Base-by-base conservation (phyloP, 2,113 vertebrate genomes). In the Tonatia bakeri region DNA sequence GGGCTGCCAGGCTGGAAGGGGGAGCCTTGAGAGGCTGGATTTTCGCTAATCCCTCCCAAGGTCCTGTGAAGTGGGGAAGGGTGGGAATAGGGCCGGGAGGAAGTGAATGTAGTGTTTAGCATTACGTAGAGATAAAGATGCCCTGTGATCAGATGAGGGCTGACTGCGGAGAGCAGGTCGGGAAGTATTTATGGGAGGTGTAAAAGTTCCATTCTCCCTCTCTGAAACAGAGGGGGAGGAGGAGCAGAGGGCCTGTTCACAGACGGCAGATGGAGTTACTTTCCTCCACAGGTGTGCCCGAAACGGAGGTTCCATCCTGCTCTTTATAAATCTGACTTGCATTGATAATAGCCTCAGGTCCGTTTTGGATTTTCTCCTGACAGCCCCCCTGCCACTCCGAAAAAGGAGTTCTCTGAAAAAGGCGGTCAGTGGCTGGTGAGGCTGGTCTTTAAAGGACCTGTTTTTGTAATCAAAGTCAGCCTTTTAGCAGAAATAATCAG, bases 21-120 rank as follows among this genome's bases (percentile, higher is more conserved):
- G 47, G 61, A 59, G 17, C 52, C 47, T 52, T 52, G 69, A 93
- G 94, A 91, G 73, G 13, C 94, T 70, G 40, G 73, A 84, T 97
- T 79, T 67, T 31, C 38, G 31, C 56, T 94, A 94, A 96, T 97
- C 85, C 96, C 77, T 81, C 85, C 82, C 92, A n/a, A 69, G 92
- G 84, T 95, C 93, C 96, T 91, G 45, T 73, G 59, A 87, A 92
- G 91, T 84, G 81, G 84, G 33, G 28, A 59, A 73, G 36, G 91
- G 24, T 87, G 28, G 93, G 61, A 72, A 52, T 72, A 43, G 82
- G 20, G 12, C 91, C 47, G 67, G 45, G 83, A 70, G 95, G 94
- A 93, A 96, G 81, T 65, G 61, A 76, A n/a, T 73, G 69, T 59
- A 26, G 47, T 61, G 65, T 92, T 94, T 77, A 87, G 56, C 69